These are phyloP conservation scores for Cyanoderma ruficeps DNA, from an alignment of 2,113 vertebrate genomes.

Conservation along the genomic window DNA sequence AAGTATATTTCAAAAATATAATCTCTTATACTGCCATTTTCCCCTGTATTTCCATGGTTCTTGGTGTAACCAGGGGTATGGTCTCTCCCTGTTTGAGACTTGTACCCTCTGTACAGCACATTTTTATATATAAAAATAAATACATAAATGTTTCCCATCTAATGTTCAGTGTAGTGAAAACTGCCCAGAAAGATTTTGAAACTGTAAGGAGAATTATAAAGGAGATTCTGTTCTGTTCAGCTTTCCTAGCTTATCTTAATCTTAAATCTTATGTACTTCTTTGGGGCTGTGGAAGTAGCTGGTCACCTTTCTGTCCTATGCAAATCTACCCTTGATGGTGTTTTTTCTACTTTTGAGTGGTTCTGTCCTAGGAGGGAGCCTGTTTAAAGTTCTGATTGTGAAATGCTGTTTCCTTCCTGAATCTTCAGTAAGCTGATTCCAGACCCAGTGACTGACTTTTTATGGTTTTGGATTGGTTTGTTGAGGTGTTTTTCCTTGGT, in stretches of 20 bases:
- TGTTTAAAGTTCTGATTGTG: not conserved
- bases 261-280: not conserved
- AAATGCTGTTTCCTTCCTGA: not conserved
- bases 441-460: not conserved
- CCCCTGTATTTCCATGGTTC: not conserved
- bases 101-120: not conserved
- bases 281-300: not conserved
- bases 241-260: not conserved
- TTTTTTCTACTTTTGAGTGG: not conserved
- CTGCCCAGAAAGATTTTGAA: not conserved
- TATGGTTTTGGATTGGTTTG: not conserved
- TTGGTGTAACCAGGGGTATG: not conserved
- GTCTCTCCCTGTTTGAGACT: not conserved
- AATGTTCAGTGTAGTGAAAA: not conserved
- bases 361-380: not conserved
- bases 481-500: not conserved
- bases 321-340: not conserved
- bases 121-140: not conserved
- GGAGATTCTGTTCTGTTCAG: not conserved
- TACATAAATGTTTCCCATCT: not conserved
- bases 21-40: not conserved
- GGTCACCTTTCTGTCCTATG: not conserved
- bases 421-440: not conserved
- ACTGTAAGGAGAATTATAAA: not conserved
- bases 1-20: not conserved